Base-by-base conservation (phyloP, 2,888 invertebrate species). In the Dryobotodes eremita region DNA sequence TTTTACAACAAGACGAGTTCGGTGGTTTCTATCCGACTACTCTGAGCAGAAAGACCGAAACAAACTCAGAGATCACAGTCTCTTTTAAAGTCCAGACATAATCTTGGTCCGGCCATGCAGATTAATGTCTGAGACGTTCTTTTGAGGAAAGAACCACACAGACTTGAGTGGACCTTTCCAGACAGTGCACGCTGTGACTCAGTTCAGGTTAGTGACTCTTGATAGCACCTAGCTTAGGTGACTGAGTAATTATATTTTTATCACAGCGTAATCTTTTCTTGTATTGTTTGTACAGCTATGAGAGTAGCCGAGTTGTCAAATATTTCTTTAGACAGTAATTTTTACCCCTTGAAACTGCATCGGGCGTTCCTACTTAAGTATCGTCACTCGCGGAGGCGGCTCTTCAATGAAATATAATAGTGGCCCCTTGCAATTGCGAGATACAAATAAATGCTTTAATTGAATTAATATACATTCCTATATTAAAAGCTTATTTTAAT, bases 341-440 rank as follows among this genome's bases (percentile, higher is more conserved):
- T 75, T 66, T 26, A 15, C 26, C 11, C 8, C 23, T 82, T 79
- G 26, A 75, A 64, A 75, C 75, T 65, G 42, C 48, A 62, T 42
- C 31, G 64, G 55, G 36, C 42, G n/a, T 36, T 42, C 42, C 42
- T 65, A 53, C 17, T 79, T 36, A 15, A 50, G 75, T 46, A 65
- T 57, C 42, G 13, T 59, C 42, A 65, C 23, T 31, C 26, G 42
- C 36, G 20, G 48, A 42, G 74, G 23, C 73, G 6, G 61, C 46
- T 53, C 74, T 74, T 82, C 13, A 61, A 61, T 36, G 23, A 23
- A 31, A 46, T 59, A 15, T 50, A 81, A 71, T 71, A 80, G 42
- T 71, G 59, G 17, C 13, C 8, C 31, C 15, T 73, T 46, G 8
- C 50, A 26, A 26, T 69, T 36, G 23, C 13, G 23, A 23, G 17